These are phyloP conservation scores for Luehdorfia chinensis DNA, from an alignment of 1,140 invertebrate species.

Conservation along the genomic window DNA sequence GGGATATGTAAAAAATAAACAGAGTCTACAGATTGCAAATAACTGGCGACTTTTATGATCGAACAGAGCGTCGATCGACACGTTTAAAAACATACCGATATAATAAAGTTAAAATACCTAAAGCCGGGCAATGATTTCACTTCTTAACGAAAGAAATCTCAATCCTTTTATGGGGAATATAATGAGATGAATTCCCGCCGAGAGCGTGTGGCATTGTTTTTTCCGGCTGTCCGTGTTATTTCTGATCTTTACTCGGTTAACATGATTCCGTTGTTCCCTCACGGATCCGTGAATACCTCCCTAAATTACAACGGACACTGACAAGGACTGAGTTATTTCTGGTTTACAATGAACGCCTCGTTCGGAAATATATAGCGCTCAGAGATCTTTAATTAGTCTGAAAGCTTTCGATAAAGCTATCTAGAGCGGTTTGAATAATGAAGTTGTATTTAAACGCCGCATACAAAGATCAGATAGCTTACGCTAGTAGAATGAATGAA, in stretches of 20 bases:
- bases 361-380: conserved; percentile 36
- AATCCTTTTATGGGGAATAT: conserved; percentile 51
- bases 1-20: too few species aligned
- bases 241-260: conserved; percentile 36
- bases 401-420: conserved; percentile 29
- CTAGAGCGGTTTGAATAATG: conserved; percentile 7
- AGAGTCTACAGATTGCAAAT: too few species aligned
- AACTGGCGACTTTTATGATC: too few species aligned
- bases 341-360: conserved; percentile 36
- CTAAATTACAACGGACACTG: conserved; percentile 31
- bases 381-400: conserved; percentile 47
- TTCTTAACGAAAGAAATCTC: conserved; percentile 39
- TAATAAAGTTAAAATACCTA: conserved; percentile 3
- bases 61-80: background rate
- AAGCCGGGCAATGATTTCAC: conserved; percentile 18
- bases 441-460: conserved; percentile 10
- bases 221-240: conserved; percentile 47
- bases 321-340: conserved; percentile 49
- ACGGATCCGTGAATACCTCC: conserved; percentile 26
- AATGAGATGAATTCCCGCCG: conserved; percentile 55
- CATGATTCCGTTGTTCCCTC: conserved; percentile 48
- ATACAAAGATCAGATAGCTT: background rate
- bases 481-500: background rate
- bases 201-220: conserved; percentile 56
- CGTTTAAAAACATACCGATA: conserved; percentile 8